These are phyloP conservation scores for Oophaga pumilio DNA, from an alignment of 2,113 vertebrate genomes.

Conservation along the genomic window DNA sequence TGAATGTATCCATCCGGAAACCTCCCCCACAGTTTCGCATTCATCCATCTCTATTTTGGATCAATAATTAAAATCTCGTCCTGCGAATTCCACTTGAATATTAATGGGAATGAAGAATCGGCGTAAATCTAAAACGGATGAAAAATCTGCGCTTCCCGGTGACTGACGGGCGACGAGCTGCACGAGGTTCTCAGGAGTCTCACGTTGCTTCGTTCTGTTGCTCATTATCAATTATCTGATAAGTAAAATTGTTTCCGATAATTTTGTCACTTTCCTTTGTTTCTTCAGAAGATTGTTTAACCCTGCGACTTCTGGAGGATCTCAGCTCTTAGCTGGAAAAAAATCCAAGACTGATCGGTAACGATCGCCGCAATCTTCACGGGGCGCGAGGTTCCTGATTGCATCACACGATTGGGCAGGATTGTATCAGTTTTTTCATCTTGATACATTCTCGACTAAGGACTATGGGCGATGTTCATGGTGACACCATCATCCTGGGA, in stretches of 20 bases:
- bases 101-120: not conserved
- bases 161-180: not conserved
- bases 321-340: not conserved
- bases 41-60: conserved; percentile 12
- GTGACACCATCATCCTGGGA: no score
- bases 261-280: not conserved
- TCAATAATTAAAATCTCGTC: conserved; percentile 14
- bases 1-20: not conserved
- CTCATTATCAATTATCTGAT: conserved; percentile 17
- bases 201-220: not conserved
- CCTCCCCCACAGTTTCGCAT: not conserved
- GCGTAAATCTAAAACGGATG: not conserved
- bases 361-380: not conserved
- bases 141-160: not conserved
- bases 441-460: no score
- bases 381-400: no score
- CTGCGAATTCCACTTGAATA: not conserved
- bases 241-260: not conserved
- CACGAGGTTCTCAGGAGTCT: not conserved
- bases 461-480: no score
- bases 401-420: no score
- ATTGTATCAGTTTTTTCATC: not conserved
- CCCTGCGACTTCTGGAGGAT: not conserved
- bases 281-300: not conserved
- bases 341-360: not conserved